These are phyloP conservation scores for Anguilla pacifica DNA, from an alignment of 2,797 vertebrate genomes.

Conservation along the genomic window DNA sequence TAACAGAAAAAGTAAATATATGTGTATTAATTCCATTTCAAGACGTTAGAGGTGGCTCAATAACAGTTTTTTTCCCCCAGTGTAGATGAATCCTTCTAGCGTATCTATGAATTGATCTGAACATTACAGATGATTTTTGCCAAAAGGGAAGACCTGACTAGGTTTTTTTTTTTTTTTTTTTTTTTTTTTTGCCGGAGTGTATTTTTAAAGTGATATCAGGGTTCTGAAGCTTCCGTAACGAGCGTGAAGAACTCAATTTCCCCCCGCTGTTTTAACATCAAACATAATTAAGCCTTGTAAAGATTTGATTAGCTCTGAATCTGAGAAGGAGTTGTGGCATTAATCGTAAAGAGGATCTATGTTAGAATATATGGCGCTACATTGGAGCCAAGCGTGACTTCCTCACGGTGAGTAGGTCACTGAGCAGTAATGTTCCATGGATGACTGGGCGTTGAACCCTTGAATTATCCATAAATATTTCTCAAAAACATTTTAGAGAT, in stretches of 20 bases:
- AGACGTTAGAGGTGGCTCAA: background rate
- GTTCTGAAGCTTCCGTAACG: background rate
- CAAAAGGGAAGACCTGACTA: background rate
- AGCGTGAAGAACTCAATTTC: background rate
- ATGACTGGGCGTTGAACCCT: background rate
- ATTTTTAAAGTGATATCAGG: conserved; percentile 8
- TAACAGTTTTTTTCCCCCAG: background rate
- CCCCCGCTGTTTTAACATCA: background rate
- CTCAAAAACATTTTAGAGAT: background rate
- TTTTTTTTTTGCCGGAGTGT: background rate
- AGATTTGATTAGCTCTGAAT: conserved; percentile 24
- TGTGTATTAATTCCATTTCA: background rate
- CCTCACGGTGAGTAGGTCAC: background rate
- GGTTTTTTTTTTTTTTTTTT: background rate
- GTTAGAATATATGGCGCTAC: background rate
- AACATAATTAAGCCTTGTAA: conserved; percentile 6
- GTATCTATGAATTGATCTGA: background rate
- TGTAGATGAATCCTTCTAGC: background rate
- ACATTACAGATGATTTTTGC: background rate
- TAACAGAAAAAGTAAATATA: background rate
- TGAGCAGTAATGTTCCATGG: background rate
- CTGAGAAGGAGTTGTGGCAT: conserved; percentile 24
- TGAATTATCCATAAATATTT: conserved; percentile 19
- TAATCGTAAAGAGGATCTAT: conserved; percentile 13
- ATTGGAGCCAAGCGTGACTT: background rate